Conservation (phyloP, 2,797 vertebrate species). For the Crocodylus rhombifer region DNA sequence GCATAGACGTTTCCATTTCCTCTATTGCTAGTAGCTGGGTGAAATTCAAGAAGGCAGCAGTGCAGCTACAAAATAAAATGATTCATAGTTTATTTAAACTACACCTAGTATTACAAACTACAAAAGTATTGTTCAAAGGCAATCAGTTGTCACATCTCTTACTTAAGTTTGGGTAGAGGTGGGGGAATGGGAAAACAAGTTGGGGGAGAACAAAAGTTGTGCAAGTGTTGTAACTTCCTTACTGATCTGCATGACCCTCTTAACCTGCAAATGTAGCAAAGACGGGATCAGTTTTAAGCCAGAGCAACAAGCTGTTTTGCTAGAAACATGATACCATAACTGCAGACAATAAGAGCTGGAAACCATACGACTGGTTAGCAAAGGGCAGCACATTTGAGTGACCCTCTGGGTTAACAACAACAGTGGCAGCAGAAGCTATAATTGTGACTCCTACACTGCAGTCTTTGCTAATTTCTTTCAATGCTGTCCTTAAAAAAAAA, state of each 20-base stretch:
- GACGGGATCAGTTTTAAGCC: slow-evolving; percentile 6
- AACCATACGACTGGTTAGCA: slow-evolving; percentile 37
- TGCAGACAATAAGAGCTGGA: slow-evolving; percentile 44
- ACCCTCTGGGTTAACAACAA: slow-evolving; percentile 50
- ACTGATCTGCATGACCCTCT: neutral
- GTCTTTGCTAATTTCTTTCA: slow-evolving; percentile 44
- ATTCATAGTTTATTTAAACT: neutral
- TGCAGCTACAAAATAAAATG: slow-evolving; percentile 12
- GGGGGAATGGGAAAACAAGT: neutral
- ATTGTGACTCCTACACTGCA: slow-evolving; percentile 61
- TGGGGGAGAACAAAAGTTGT: neutral
- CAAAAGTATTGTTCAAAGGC: neutral
- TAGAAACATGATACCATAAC: neutral
- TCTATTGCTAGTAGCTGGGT: neutral
- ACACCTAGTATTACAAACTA: neutral
- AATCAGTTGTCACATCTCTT: neutral
- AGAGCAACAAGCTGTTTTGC: neutral
- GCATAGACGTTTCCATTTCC: slow-evolving; percentile 33
- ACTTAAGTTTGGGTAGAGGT: neutral
- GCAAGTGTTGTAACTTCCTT: neutral
- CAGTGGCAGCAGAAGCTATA: slow-evolving; percentile 31
- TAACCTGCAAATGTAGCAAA: neutral
- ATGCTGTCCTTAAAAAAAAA: slow-evolving; percentile 24
- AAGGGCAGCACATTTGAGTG: slow-evolving; percentile 45
- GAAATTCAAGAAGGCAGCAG: slow-evolving; percentile 44